These are phyloP conservation scores for Catostomus latipinnis DNA, from an alignment of 2,797 vertebrate genomes.

Conservation along the genomic window DNA sequence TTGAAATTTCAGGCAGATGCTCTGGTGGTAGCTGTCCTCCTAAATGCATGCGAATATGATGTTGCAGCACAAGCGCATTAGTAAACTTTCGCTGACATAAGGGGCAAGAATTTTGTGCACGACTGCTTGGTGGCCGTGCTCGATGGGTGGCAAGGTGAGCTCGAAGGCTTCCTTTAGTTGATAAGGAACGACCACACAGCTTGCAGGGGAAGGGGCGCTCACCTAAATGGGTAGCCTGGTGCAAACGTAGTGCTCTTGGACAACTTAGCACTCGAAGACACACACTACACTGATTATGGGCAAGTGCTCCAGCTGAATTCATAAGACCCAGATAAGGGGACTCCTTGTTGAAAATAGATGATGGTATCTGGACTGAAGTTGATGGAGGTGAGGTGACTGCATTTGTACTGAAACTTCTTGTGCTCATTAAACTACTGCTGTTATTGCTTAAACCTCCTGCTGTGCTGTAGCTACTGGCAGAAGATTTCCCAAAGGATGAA, in stretches of 20 bases:
- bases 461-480: constrained; percentile 58
- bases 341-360: constrained; percentile 76
- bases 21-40: constrained; percentile 87
- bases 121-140: constrained; percentile 81
- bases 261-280: constrained; percentile 89
- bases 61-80: constrained; percentile 90
- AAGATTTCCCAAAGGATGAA: constrained; percentile 68
- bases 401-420: constrained; percentile 74
- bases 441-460: constrained; percentile 32
- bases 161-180: constrained; percentile 88
- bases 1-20: constrained; percentile 65
- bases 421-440: constrained; percentile 69
- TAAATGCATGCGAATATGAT: constrained; percentile 92
- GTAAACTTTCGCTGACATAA: constrained; percentile 93
- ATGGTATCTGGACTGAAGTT: constrained; percentile 65
- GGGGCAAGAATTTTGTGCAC: constrained; percentile 89
- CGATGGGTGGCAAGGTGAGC: constrained; percentile 90
- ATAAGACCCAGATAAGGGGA: constrained; percentile 70
- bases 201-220: constrained; percentile 93
- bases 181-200: constrained; percentile 89
- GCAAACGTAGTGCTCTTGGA: constrained; percentile 87
- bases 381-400: constrained; percentile 74
- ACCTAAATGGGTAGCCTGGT: constrained; percentile 90
- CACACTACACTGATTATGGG: constrained; percentile 88
- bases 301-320: constrained; percentile 67